Conservation (phyloP, 2,888 invertebrate genomes). For the Synergus gifuensis region DNA sequence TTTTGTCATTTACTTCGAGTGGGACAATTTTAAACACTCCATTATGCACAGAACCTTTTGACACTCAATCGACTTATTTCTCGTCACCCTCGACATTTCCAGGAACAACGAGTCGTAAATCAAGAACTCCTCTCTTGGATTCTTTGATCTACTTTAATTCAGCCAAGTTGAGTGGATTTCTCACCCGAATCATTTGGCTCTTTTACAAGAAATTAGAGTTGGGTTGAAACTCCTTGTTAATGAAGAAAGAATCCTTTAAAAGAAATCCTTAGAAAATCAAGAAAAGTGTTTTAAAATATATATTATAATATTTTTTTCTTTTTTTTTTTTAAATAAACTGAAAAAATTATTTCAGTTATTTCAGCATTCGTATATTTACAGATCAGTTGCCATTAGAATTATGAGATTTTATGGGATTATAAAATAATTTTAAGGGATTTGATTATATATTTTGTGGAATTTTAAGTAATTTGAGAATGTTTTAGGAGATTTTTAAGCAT, state of each 20-base stretch:
- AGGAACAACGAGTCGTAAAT: slow-evolving; percentile 1
- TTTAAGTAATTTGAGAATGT: no score
- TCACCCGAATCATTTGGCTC: not conserved
- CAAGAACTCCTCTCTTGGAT: slow-evolving; percentile 2
- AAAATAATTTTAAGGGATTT: no score
- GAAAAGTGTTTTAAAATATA: not conserved
- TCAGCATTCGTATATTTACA: no score
- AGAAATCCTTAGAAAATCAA: not conserved
- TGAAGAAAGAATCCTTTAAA: not conserved
- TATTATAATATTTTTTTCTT: no score
- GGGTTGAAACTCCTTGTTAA: not conserved
- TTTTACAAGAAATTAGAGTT: not conserved
- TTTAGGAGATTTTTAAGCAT: no score
- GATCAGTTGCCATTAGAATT: no score
- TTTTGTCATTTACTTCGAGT: not conserved
- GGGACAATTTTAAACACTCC: not conserved
- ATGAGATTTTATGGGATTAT: no score
- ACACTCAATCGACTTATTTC: not conserved
- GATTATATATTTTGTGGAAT: no score
- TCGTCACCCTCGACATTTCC: slow-evolving; percentile 7
- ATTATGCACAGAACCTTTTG: not conserved
- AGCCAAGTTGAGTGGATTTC: slow-evolving; percentile 3
- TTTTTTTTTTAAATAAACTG: no score
- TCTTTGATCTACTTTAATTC: slow-evolving; percentile 7
- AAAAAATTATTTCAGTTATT: no score